Evolutionary conservation across 2,113 vertebrate genomes (phyloP).

Genomic region (Syrmaticus mikado): DNA sequence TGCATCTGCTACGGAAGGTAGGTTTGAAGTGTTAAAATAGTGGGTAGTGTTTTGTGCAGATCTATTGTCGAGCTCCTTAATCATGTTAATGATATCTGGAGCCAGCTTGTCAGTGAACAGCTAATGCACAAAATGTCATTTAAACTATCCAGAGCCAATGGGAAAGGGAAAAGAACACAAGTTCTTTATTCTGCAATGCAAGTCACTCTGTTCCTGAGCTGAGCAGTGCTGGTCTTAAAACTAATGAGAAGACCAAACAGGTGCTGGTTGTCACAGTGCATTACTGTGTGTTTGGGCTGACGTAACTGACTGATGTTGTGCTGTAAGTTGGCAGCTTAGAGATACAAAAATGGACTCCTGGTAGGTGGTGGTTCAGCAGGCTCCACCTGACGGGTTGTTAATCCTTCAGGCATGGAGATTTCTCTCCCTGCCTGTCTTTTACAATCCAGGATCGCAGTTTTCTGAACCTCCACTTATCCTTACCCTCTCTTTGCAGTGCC

Average conservation of each 20-base stretch:
- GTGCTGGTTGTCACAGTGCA: not conserved
- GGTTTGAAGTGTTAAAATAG: not conserved
- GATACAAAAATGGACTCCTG: not conserved
- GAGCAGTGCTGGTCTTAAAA: not conserved
- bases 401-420: not conserved
- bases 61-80: not conserved
- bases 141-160: not conserved
- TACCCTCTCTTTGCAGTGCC: conserved; percentile 74
- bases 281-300: not conserved
- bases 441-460: not conserved
- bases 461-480: not conserved
- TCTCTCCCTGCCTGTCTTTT: not conserved
- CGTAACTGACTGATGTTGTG: not conserved
- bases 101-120: not conserved
- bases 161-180: not conserved
- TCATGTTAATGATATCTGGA: conserved; percentile 4
- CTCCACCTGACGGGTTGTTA: not conserved
- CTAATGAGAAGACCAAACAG: not conserved
- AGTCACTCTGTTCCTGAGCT: not conserved
- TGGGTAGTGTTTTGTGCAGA: not conserved
- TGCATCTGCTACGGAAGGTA: conserved; percentile 34
- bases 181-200: not conserved
- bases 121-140: not conserved
- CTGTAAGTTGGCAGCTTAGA: not conserved
- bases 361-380: not conserved